phyloP scores from a whole-genome alignment of 2,888 invertebrate genomes.

The Peribatodes rhomboidaria region DNA sequence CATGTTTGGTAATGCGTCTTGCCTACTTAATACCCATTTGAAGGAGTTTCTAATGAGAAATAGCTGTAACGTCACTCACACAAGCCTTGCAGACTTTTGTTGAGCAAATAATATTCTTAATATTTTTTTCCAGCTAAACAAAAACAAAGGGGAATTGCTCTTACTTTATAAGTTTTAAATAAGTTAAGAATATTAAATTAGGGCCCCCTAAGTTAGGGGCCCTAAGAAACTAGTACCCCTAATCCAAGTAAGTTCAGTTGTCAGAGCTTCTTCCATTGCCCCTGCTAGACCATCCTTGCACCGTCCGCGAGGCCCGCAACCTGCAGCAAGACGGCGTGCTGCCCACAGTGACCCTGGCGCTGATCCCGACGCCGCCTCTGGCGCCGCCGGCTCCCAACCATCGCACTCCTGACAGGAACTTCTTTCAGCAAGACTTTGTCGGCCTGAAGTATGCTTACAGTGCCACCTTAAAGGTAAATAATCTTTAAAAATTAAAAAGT shows the following conservation, averaged over 20 bases:
- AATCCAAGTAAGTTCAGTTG: no score
- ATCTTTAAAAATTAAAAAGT: no score
- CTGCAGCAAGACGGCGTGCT: slow-evolving; percentile 77
- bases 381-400: slow-evolving; percentile 58
- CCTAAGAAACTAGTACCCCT: no score
- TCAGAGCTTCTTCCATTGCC: no score
- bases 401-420: slow-evolving; percentile 62
- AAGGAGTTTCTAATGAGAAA: not conserved
- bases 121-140: no score
- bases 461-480: slow-evolving; percentile 71
- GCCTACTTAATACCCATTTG: not conserved
- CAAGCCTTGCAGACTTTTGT: no score
- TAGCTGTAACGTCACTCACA: not conserved
- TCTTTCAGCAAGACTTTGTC: slow-evolving; percentile 77
- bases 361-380: slow-evolving; percentile 61
- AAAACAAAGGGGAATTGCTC: no score
- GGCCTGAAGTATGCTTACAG: slow-evolving; percentile 73
- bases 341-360: slow-evolving; percentile 71
- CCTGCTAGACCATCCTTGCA: slow-evolving; percentile 76
- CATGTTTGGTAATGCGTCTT: slow-evolving; percentile 69
- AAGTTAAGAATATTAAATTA: no score
- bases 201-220: no score
- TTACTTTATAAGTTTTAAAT: no score
- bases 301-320: slow-evolving; percentile 76
- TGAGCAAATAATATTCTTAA: no score